Evolutionary conservation across 1,140 invertebrate species (phyloP).

Genomic region (Drosophila lini): DNA sequence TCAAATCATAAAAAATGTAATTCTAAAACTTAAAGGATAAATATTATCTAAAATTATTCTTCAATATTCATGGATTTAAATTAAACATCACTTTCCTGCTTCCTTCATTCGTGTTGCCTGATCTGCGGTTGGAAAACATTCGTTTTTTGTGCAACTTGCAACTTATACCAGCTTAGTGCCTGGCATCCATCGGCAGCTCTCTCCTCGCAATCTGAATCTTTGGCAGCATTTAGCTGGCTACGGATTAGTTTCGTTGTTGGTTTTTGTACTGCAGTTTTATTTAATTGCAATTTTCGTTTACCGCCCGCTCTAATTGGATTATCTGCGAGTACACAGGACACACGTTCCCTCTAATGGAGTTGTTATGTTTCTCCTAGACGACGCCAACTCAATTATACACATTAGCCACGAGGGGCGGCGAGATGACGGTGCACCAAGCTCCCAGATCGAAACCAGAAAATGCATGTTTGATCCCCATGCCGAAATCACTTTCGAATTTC

Average conservation of each 20-base stretch:
- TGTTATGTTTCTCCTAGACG: slow-evolving; percentile 64
- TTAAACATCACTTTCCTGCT: too few relatives aligned
- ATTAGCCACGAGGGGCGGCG: slow-evolving; percentile 40
- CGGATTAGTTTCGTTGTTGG: slow-evolving; percentile 8
- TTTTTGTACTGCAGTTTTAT: slow-evolving; percentile 38
- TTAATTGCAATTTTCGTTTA: slow-evolving; percentile 67
- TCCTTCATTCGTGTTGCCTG: not conserved
- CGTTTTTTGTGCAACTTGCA: not conserved
- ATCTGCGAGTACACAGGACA: slow-evolving; percentile 38
- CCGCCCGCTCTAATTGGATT: slow-evolving; percentile 59
- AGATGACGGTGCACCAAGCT: not conserved
- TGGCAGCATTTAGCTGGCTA: not conserved
- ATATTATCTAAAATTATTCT: not conserved
- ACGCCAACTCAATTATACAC: slow-evolving; percentile 68
- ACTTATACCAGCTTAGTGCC: slow-evolving; percentile 10
- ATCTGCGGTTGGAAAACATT: slow-evolving; percentile 4
- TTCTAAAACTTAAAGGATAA: not conserved
- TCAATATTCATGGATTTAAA: not conserved
- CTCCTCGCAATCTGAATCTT: slow-evolving; percentile 8
- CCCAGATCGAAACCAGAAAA: slow-evolving; percentile 10
- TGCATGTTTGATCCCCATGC: slow-evolving; percentile 34
- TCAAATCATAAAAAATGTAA: not conserved
- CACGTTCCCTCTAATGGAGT: slow-evolving; percentile 61
- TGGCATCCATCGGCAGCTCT: slow-evolving; percentile 37
- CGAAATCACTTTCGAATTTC: slow-evolving; percentile 33